Base-by-base conservation (phyloP, 2,113 vertebrate species). In the Saccopteryx leptura region DNA sequence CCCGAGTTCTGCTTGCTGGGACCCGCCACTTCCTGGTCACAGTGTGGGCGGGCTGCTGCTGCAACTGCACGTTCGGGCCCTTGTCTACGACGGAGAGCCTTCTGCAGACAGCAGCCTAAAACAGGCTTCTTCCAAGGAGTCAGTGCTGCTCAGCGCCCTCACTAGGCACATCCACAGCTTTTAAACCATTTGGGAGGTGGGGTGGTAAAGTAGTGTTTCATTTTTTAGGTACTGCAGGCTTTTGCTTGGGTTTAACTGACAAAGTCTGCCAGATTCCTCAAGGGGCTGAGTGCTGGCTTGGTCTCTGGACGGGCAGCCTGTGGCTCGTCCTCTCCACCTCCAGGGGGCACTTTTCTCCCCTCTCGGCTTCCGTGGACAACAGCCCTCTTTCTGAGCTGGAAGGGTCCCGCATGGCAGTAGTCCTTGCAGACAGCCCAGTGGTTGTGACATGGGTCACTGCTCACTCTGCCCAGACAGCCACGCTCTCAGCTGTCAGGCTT, bases 361-460 rank as follows among this genome's bases (percentile, higher is more conserved):
- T 39, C 50, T 9, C 9, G 65, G 50, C 63, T 39, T 50, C 81
- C 33, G 28, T 39, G 23, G 26, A 8, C 48, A 50, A 28, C 66
- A 61, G 56, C 52, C n/a, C 76, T 28, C 26, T 14, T 39, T 46
- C 72, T 54, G 68, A 12, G 8, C 17, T 13, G 1, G 9, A 23
- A 4, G 66, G 4, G 4, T 17, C 19, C 33, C 68, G 24, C 0
- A 0, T 11, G 68, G 72, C 26, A 28, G 78, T 21, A 46, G 54
- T 10, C 14, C 26, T 15, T 63, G 54, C 52, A 28, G 39, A 7
- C 46, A 13, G 69, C 46, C 52, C 58, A 1, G 5, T 48, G 28
- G 48, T 2, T 7, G 33, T 0, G 9, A 24, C 21, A 1, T 0
- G 0, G 72, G n/a, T 24, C 10, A 7, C 11, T 18, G 21, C 39